A percentile compares a stretch with the other conserved stretches of the same genome.
Conservation (phyloP, 2,113 vertebrate species). For the Mixornis gularis region DNA sequence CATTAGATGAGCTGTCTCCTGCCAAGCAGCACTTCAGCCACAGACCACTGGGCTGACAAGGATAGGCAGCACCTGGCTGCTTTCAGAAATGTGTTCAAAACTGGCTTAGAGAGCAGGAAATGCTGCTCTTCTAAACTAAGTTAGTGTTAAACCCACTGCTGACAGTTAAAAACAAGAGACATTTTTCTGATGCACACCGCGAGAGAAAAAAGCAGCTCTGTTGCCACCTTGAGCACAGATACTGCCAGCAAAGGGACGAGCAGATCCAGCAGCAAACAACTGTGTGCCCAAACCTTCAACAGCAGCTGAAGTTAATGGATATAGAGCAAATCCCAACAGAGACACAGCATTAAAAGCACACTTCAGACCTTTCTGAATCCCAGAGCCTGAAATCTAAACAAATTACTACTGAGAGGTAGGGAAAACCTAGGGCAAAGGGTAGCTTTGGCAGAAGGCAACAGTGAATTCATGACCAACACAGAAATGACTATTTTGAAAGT, state of each 20-base stretch:
- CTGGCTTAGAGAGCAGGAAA: neutral
- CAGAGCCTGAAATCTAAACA: neutral
- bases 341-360: neutral
- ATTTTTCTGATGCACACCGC: neutral
- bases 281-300: neutral
- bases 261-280: neutral
- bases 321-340: neutral
- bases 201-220: neutral
- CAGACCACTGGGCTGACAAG: neutral
- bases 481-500: neutral
- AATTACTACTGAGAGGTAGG: neutral
- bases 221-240: neutral
- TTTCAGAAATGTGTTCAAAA: neutral
- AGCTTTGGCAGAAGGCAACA: neutral
- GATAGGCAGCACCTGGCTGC: neutral
- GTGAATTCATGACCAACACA: neutral
- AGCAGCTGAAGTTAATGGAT: neutral
- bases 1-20: neutral
- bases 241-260: neutral
- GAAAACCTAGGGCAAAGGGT: neutral
- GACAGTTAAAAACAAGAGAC: neutral
- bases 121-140: neutral
- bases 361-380: neutral
- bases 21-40: neutral
- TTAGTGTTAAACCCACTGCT: neutral